A percentile compares a stretch with the other conserved stretches of the same genome.
Conservation (phyloP, 2,797 vertebrate species). For the Sorex maritimensis region DNA sequence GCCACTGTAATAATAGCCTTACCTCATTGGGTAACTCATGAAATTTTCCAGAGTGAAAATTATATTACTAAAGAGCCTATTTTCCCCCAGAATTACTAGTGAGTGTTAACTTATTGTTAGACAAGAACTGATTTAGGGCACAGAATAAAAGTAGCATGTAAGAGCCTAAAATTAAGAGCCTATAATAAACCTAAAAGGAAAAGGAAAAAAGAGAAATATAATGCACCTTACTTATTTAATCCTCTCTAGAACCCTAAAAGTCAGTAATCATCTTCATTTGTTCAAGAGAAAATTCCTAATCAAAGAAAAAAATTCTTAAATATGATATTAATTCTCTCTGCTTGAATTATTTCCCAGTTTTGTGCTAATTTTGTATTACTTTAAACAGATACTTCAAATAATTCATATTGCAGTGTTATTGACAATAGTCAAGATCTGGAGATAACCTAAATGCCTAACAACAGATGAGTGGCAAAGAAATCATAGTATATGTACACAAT, state of each 20-base stretch:
- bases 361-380: neutral
- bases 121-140: neutral
- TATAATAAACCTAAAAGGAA: neutral
- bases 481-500: too few relatives aligned
- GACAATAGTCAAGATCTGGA: too few relatives aligned
- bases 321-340: neutral
- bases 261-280: neutral
- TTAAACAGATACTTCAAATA: conserved; percentile 39
- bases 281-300: conserved; percentile 25
- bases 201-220: neutral
- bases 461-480: too few relatives aligned
- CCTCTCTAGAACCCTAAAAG: conserved; percentile 24
- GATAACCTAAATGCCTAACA: too few relatives aligned
- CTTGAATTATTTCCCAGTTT: neutral
- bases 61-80: conserved; percentile 45
- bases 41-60: conserved; percentile 29
- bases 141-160: conserved; percentile 19
- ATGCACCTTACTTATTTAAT: conserved; percentile 27
- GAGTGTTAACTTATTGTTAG: neutral
- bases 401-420: neutral
- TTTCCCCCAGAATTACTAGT: neutral
- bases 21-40: neutral
- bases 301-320: neutral
- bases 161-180: neutral
- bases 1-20: neutral